Conservation (phyloP, 2,113 vertebrate species). For the Sinocyclocheilus grahami region DNA sequence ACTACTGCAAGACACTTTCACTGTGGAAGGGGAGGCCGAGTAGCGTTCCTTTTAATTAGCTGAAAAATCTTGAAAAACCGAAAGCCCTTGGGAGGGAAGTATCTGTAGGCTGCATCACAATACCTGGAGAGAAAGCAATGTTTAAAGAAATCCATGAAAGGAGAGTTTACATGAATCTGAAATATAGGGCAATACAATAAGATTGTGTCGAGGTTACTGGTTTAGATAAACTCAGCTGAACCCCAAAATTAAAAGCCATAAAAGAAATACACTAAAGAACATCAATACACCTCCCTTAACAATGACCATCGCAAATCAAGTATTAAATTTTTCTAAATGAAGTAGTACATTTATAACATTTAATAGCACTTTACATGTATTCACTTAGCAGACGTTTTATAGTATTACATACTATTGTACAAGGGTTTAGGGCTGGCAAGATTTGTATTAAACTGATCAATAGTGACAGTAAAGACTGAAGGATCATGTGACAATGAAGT, state of each 20-base stretch:
- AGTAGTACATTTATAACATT: too few species aligned
- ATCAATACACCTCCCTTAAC: neutral
- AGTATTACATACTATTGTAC: neutral
- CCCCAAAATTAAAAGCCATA: neutral
- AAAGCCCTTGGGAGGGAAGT: conserved; percentile 58
- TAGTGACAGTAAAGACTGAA: neutral
- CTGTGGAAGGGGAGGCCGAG: conserved; percentile 51
- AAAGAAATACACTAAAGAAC: neutral
- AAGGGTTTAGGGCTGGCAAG: neutral
- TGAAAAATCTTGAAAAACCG: conserved; percentile 61
- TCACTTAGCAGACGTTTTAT: neutral
- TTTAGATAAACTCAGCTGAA: neutral
- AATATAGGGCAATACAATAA: conserved; percentile 62
- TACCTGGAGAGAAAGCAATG: conserved; percentile 61
- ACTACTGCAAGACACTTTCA: conserved; percentile 56
- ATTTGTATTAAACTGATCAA: neutral
- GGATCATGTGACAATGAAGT: neutral
- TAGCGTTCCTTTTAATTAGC: conserved; percentile 69
- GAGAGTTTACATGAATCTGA: conserved; percentile 71
- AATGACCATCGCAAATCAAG: neutral
- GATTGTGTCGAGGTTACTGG: neutral
- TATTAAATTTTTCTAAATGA: neutral
- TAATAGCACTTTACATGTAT: neutral
- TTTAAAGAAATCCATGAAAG: conserved; percentile 60
- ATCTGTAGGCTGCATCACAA: conserved; percentile 63